phyloP scores from a whole-genome alignment of 2,113 vertebrate species.

The Periophthalmus modestus region DNA sequence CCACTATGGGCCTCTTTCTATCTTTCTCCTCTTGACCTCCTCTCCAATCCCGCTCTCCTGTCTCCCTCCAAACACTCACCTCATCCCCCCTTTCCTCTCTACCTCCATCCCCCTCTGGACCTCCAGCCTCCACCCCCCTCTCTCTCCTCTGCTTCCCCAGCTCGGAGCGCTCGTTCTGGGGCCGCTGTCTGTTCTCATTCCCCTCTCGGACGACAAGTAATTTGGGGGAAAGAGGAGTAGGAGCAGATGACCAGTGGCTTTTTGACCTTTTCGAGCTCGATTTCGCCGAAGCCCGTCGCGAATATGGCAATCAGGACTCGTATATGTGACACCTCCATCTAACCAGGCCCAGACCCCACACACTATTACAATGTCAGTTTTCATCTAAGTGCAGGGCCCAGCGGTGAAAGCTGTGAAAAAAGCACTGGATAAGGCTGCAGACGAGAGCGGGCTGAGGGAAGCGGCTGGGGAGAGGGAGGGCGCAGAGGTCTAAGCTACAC shows the following conservation, averaged over 20 bases:
- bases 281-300: conserved; percentile 72
- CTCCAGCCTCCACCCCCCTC: conserved; percentile 19
- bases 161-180: conserved; percentile 56
- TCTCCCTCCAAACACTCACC: conserved; percentile 36
- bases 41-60: conserved; percentile 1
- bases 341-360: conserved; percentile 52
- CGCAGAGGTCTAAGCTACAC: conserved; percentile 13
- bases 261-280: conserved; percentile 87
- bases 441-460: background rate
- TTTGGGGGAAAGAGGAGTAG: conserved; percentile 73
- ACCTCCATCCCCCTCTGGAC: conserved; percentile 21
- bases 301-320: conserved; percentile 79
- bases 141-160: conserved; percentile 58
- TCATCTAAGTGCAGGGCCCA: conserved; percentile 61
- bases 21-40: conserved; percentile 33
- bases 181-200: conserved; percentile 80
- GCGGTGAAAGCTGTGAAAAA: conserved; percentile 29
- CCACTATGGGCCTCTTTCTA: background rate
- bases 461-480: conserved; percentile 17
- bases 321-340: conserved; percentile 83
- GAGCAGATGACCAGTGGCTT: conserved; percentile 78
- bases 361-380: conserved; percentile 78
- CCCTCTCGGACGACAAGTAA: conserved; percentile 72
- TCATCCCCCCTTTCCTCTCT: conserved; percentile 6
- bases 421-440: background rate